Conservation (phyloP, 2,113 vertebrate species). For the Lynx canadensis region DNA sequence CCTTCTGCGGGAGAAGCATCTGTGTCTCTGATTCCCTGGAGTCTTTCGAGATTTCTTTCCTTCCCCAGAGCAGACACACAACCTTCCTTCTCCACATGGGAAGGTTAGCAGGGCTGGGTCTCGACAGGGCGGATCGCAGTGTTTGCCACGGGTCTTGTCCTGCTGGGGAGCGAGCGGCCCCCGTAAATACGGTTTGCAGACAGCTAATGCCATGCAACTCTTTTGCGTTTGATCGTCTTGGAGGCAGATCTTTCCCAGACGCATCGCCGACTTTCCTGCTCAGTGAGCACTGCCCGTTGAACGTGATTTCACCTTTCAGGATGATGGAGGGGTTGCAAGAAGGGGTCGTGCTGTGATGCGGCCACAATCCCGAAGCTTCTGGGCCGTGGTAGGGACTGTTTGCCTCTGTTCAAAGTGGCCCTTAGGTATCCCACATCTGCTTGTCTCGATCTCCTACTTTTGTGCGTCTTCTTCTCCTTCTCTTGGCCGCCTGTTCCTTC, state of each 20-base stretch:
- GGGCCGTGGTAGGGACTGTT: neutral
- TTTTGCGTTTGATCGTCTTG: neutral
- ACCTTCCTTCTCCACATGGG: neutral
- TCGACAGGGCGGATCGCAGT: neutral
- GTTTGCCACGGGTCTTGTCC: too few relatives aligned
- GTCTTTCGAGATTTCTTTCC: neutral
- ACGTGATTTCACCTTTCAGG: neutral
- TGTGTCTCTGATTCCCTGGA: neutral
- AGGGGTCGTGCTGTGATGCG: rapidly evolving
- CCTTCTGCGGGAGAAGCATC: neutral
- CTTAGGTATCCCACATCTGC: neutral
- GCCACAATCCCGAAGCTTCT: rapidly evolving
- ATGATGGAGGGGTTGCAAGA: rapidly evolving
- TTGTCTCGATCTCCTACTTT: neutral
- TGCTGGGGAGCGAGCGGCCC: neutral
- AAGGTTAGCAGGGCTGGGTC: neutral
- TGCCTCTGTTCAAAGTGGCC: neutral
- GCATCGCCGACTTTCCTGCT: neutral
- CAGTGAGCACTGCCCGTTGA: neutral
- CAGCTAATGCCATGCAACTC: neutral
- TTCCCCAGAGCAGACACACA: neutral
- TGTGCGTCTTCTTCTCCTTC: neutral
- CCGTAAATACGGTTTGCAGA: neutral
- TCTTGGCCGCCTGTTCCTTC: neutral
- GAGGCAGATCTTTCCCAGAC: neutral